Evolutionary conservation across 23 tunicate genomes (phyloP).

Genomic region (Oikopleura albicans): DNA sequence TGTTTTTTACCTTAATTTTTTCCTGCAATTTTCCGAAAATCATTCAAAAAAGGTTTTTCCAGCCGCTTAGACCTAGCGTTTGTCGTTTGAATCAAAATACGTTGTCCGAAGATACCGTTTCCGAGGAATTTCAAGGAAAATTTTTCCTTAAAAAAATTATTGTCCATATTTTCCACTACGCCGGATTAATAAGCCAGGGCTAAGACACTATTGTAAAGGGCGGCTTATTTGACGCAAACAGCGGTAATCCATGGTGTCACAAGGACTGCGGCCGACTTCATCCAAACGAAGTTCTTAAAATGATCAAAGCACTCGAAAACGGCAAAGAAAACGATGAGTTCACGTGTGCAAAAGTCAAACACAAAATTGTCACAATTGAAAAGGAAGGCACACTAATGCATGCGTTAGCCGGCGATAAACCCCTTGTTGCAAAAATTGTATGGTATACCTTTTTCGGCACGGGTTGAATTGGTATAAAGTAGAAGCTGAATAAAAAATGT

Average conservation of each 20-base stretch:
- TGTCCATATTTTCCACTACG: no score
- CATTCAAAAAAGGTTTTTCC: no score
- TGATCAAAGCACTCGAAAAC: neutral
- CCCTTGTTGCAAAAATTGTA: neutral
- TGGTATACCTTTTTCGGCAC: no score
- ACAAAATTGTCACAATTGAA: neutral
- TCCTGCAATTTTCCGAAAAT: no score
- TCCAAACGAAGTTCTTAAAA: neutral
- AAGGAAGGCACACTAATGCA: neutral
- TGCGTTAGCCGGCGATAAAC: neutral
- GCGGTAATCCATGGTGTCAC: slow-evolving; percentile 12
- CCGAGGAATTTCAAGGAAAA: no score
- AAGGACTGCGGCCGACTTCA: neutral
- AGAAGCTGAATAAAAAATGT: neutral
- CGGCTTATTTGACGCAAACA: slow-evolving; percentile 4
- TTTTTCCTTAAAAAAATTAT: no score
- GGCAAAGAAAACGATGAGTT: neutral
- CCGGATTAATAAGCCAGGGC: no score
- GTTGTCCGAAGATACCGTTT: no score
- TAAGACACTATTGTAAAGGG: neutral
- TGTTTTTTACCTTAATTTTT: no score
- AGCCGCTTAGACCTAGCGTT: no score
- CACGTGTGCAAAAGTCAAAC: neutral
- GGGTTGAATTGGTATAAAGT: no score
- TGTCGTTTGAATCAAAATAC: no score